Evolutionary conservation across 2,797 vertebrate genomes (phyloP).

Genomic region (Pitangus sulphuratus): DNA sequence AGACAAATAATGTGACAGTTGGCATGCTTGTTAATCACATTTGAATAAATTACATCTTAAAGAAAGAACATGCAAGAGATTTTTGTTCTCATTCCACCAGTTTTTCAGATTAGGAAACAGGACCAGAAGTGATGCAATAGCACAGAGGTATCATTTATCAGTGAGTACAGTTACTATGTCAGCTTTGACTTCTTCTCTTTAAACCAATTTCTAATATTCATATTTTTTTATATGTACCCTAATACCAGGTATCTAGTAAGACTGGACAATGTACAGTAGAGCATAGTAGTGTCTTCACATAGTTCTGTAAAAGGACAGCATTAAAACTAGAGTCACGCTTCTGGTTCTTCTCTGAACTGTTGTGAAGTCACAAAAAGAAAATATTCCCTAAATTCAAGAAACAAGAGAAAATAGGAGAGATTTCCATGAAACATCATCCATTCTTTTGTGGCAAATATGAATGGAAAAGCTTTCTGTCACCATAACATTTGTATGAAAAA

Average conservation of each 20-base stretch:
- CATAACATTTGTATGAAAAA: neutral
- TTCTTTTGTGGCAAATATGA: neutral
- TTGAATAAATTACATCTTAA: neutral
- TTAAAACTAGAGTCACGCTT: neutral
- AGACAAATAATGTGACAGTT: neutral
- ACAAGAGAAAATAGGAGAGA: neutral
- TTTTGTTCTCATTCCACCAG: neutral
- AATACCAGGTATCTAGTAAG: neutral
- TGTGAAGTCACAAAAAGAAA: neutral
- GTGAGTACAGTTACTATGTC: neutral
- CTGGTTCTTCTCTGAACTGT: neutral
- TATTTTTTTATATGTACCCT: neutral
- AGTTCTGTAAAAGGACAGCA: neutral
- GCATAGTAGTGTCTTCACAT: neutral
- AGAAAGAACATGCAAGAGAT: neutral
- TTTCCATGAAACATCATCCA: neutral
- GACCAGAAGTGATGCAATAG: neutral
- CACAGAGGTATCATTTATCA: neutral
- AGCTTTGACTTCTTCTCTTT: neutral
- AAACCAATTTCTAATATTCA: neutral
- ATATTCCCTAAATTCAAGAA: neutral
- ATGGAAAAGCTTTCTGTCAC: neutral
- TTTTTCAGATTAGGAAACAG: neutral
- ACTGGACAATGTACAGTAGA: neutral
- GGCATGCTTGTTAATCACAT: neutral